Conservation (phyloP, 92 coral and sea anemone species). For the Zoanthus gigantus region DNA sequence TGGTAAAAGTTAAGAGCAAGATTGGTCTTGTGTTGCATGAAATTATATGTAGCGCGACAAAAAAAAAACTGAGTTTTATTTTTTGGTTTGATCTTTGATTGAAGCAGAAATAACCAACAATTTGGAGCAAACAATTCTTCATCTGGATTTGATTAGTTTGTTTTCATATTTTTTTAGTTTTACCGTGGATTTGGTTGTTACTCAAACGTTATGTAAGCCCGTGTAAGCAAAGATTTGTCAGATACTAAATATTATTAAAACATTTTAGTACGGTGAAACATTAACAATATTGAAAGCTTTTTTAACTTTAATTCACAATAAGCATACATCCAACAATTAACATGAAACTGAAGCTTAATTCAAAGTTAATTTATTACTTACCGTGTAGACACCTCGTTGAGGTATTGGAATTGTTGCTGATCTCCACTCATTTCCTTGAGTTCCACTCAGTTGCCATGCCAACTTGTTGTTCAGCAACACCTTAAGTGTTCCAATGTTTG, state of each 20-base stretch:
- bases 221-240: neutral
- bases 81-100: neutral
- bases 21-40: too few relatives aligned
- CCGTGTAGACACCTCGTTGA: slow-evolving; percentile 25
- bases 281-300: neutral
- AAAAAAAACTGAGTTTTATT: neutral
- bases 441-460: slow-evolving; percentile 34
- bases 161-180: too few relatives aligned
- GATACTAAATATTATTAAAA: too few relatives aligned
- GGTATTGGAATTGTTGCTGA: slow-evolving; percentile 22
- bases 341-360: neutral
- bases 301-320: neutral
- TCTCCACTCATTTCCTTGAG: slow-evolving; percentile 37
- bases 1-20: too few relatives aligned
- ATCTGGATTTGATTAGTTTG: too few relatives aligned
- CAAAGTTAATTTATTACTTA: neutral
- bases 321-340: neutral
- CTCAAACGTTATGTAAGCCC: too few relatives aligned
- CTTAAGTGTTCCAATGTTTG: slow-evolving; percentile 25
- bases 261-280: neutral
- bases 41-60: too few relatives aligned
- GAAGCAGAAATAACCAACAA: neutral
- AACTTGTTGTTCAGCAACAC: slow-evolving; percentile 22
- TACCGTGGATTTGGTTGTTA: too few relatives aligned
- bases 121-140: too few relatives aligned